Percentiles rank a stretch among this genome's conserved stretches.
Evolutionary conservation across 2,797 vertebrate species (phyloP).

Genomic region (Aplochiton taeniatus): DNA sequence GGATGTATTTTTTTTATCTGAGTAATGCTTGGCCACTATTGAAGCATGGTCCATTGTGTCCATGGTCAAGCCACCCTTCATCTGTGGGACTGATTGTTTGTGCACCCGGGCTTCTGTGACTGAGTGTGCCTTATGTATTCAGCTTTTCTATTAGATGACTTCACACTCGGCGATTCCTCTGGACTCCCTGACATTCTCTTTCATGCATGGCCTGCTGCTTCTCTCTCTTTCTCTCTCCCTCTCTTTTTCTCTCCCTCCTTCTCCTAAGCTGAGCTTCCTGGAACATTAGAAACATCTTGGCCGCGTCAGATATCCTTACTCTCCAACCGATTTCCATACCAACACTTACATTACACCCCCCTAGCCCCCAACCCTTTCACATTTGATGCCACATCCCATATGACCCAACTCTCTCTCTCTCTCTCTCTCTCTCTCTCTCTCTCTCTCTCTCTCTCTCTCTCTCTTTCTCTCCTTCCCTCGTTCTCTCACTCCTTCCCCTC

Average conservation of each 20-base stretch:
- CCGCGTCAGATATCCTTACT: conserved; percentile 67
- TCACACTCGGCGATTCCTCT: conserved; percentile 74
- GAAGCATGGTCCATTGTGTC: too few species aligned
- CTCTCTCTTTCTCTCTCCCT: conserved; percentile 43
- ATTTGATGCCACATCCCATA: conserved; percentile 55
- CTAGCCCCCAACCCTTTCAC: conserved; percentile 32
- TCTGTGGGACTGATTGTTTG: conserved; percentile 9
- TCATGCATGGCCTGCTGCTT: conserved; percentile 78
- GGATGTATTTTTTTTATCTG: too few species aligned
- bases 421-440: conserved; percentile 12
- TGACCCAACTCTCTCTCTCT: conserved; percentile 47
- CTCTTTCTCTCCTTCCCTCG: conserved; percentile 26
- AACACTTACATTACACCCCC: conserved; percentile 22
- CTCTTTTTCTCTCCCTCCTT: conserved; percentile 31
- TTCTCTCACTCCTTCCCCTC: conserved; percentile 27
- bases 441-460: conserved; percentile 5
- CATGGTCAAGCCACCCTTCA: background rate
- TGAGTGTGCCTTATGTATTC: conserved; percentile 65
- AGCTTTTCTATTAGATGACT: conserved; percentile 73
- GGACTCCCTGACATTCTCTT: conserved; percentile 76
- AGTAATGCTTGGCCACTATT: too few species aligned
- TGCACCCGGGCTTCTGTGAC: background rate
- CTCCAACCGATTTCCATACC: conserved; percentile 8
- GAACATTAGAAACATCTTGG: conserved; percentile 76
- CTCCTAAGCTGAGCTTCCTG: conserved; percentile 51